Evolutionary conservation across 2,797 vertebrate species (phyloP).

Genomic region (Anisognathus igniventris): DNA sequence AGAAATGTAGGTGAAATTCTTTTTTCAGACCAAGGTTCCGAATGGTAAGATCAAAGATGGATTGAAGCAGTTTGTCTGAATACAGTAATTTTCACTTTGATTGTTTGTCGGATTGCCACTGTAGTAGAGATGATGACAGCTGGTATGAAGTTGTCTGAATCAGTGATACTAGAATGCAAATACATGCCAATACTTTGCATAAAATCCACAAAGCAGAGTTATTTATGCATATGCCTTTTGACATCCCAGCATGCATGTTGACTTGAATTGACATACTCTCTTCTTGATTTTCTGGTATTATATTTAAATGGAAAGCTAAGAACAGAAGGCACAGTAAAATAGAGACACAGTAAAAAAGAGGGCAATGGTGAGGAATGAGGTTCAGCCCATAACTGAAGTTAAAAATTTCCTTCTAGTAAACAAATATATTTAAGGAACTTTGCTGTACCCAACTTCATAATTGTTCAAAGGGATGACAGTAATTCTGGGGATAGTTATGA

Average conservation of each 20-base stretch:
- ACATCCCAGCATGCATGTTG: constrained; percentile 1
- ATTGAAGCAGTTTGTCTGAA: constrained; percentile 17
- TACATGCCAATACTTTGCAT: constrained; percentile 7
- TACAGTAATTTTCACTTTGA: constrained; percentile 24
- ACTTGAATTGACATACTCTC: not conserved
- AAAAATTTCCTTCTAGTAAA: constrained; percentile 13
- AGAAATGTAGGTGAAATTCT: not conserved
- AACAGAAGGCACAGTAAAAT: not conserved
- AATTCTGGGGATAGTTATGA: not conserved
- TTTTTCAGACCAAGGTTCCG: not conserved
- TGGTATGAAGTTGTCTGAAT: constrained; percentile 39
- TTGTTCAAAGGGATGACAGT: not conserved
- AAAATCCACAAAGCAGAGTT: constrained; percentile 15
- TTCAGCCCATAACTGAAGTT: not conserved
- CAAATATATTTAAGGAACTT: not conserved
- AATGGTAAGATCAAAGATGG: not conserved
- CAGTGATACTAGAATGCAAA: constrained; percentile 23
- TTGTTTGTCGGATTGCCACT: not conserved
- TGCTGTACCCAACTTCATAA: not conserved
- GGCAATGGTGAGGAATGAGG: not conserved
- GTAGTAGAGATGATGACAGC: constrained; percentile 17
- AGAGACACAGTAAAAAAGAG: not conserved
- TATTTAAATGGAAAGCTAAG: constrained; percentile 19
- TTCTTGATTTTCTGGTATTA: constrained; percentile 17
- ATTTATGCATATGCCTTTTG: constrained; percentile 25